Conservation (phyloP, 53 echinoderm and acorn worm genomes). For the Actinopyga echinites region DNA sequence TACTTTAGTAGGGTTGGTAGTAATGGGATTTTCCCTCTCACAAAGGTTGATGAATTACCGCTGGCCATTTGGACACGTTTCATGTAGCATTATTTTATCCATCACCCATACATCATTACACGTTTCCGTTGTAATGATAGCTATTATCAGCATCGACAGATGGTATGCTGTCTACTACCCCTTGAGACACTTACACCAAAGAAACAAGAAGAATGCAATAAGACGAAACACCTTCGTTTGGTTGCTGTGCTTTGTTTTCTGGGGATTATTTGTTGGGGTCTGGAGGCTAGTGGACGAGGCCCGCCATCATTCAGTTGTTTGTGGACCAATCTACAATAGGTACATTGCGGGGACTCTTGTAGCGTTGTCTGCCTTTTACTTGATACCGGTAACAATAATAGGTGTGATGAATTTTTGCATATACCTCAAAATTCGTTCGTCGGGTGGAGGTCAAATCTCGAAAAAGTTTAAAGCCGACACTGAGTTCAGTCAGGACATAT, state of each 20-base stretch:
- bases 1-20: neutral
- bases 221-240: neutral
- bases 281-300: neutral
- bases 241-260: neutral
- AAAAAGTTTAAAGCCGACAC: too few relatives aligned
- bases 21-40: neutral
- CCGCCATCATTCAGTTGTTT: neutral
- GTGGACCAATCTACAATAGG: neutral
- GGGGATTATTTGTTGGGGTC: neutral
- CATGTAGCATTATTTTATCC: neutral
- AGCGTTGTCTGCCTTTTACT: neutral
- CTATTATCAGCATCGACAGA: neutral
- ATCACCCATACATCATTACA: neutral
- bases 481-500: too few relatives aligned
- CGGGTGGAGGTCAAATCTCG: neutral
- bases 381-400: neutral
- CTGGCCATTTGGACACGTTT: neutral
- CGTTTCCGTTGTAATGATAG: neutral
- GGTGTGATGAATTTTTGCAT: neutral
- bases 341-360: neutral
- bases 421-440: neutral
- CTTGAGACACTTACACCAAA: neutral
- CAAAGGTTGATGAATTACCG: neutral
- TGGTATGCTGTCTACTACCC: constrained; percentile 2
- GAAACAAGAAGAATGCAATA: neutral